Conservation (phyloP, 2,888 invertebrate species). For the Blastobasis adustella region DNA sequence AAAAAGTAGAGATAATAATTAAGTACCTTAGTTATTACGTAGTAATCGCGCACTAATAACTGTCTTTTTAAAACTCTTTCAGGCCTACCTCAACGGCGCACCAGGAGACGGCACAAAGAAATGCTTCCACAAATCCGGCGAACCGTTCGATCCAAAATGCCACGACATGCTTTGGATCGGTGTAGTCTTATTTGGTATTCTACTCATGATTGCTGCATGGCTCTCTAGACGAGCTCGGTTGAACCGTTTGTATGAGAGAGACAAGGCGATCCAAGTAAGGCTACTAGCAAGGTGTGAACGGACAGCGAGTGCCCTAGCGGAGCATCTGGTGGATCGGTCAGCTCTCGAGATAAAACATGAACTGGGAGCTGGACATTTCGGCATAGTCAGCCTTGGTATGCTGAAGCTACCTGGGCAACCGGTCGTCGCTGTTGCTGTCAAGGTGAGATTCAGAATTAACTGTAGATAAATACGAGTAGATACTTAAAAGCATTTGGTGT, state of each 20-base stretch:
- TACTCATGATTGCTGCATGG: conserved; percentile 69
- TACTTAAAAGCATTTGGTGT: too few relatives aligned
- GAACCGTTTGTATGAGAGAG: conserved; percentile 31
- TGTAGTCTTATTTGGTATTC: conserved; percentile 64
- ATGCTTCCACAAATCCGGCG: conserved; percentile 23
- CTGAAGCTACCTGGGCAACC: conserved; percentile 25
- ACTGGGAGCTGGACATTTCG: conserved; percentile 45
- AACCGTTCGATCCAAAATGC: conserved; percentile 77
- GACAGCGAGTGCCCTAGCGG: conserved; percentile 19
- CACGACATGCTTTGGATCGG: conserved; percentile 47
- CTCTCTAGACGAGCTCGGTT: conserved; percentile 65
- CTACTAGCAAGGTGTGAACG: conserved; percentile 26
- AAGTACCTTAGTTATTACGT: too few relatives aligned
- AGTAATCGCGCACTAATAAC: too few relatives aligned
- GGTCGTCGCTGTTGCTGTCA: conserved; percentile 9
- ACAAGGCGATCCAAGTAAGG: conserved; percentile 12
- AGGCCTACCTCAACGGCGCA: neutral
- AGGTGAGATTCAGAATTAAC: neutral
- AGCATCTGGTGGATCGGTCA: conserved; percentile 25
- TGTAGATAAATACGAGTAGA: too few relatives aligned
- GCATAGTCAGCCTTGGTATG: conserved; percentile 38
- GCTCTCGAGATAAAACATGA: conserved; percentile 28
- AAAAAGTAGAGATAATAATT: too few relatives aligned
- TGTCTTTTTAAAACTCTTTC: neutral
- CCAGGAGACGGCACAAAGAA: conserved; percentile 16